A percentile compares a stretch with the other conserved stretches of the same genome.
These are phyloP conservation scores for Gymnarchus niloticus DNA, from an alignment of 2,113 vertebrate species.

Conservation along the genomic window DNA sequence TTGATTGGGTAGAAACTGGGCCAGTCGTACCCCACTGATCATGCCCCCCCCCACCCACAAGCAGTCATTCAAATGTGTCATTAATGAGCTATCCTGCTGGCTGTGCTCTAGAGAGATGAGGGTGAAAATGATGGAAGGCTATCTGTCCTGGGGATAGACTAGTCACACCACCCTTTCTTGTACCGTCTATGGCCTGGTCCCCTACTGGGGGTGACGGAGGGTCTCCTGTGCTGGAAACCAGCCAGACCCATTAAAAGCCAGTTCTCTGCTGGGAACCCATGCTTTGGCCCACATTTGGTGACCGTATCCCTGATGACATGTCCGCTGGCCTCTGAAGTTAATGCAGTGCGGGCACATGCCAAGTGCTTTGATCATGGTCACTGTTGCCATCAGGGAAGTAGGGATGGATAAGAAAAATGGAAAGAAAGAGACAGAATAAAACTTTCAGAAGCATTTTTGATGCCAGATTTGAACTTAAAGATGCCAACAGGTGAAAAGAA, in stretches of 20 bases:
- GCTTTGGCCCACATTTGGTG: neutral
- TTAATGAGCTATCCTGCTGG: conserved; percentile 27
- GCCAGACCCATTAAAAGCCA: neutral
- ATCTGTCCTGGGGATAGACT: neutral
- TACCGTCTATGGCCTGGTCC: neutral
- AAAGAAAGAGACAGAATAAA: neutral
- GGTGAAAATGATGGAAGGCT: neutral
- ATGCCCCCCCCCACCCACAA: neutral
- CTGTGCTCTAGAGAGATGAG: neutral
- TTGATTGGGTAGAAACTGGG: neutral
- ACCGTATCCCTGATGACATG: neutral
- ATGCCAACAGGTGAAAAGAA: neutral
- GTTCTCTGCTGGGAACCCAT: neutral
- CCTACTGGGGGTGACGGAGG: neutral
- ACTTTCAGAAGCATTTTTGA: neutral
- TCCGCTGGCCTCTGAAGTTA: neutral
- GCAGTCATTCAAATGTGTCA: neutral
- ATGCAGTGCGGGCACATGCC: neutral
- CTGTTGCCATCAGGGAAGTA: neutral
- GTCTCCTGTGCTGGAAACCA: neutral
- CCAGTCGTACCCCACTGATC: neutral
- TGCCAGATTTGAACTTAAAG: neutral
- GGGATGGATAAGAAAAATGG: neutral
- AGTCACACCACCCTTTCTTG: neutral
- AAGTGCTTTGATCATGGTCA: neutral